Evolutionary conservation across 2,113 vertebrate genomes (phyloP).

Genomic region (Prinia subflava): DNA sequence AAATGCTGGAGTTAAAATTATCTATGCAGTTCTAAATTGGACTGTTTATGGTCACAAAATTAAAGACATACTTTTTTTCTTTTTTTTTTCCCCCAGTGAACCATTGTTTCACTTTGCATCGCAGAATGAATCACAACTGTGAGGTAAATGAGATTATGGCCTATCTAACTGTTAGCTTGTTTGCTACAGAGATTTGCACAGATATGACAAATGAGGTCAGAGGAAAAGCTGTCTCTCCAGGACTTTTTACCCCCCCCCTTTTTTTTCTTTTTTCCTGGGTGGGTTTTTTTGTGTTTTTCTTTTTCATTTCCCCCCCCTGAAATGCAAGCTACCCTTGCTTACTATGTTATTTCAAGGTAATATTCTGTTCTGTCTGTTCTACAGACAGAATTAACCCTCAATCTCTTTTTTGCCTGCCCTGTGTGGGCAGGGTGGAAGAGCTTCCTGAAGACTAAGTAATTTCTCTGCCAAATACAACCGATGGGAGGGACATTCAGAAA

Average conservation of each 20-base stretch:
- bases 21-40: not conserved
- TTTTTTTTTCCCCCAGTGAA: fast-evolving
- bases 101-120: not conserved
- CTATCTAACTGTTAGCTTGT: not conserved
- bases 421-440: not conserved
- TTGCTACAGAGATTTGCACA: constrained; percentile 5
- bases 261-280: not conserved
- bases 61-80: not conserved
- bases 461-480: not conserved
- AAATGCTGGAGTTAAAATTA: not conserved
- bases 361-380: not conserved
- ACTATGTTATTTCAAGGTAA: not conserved
- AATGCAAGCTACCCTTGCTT: not conserved
- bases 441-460: not conserved
- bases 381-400: not conserved
- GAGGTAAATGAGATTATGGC: constrained; percentile 31
- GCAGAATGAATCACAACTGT: not conserved
- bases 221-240: not conserved
- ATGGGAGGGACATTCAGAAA: not conserved
- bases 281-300: too few species aligned
- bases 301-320: not conserved
- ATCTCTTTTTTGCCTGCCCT: not conserved
- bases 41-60: not conserved
- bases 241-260: not conserved
- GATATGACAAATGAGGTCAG: constrained; percentile 18